Evolutionary conservation across 2,888 invertebrate genomes (phyloP).

Genomic region (Tineola bisselliella): DNA sequence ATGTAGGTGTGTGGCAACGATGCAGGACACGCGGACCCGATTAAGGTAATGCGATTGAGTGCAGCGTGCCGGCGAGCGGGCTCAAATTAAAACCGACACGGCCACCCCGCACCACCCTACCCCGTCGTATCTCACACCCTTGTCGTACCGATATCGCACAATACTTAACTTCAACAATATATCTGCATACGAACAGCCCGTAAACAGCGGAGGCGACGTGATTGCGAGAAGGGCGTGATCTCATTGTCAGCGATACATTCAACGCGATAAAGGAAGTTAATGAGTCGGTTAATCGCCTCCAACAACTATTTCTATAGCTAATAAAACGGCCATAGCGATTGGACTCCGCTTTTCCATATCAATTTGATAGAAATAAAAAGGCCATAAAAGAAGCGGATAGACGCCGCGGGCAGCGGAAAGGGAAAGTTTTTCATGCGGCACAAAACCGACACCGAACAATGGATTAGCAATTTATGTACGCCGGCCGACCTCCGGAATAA

Average conservation of each 20-base stretch:
- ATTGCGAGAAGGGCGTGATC: background rate
- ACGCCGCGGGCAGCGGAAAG: slow-evolving; percentile 21
- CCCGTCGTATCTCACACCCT: background rate
- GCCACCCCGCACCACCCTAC: background rate
- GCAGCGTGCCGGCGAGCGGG: slow-evolving; percentile 4
- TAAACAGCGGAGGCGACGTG: background rate
- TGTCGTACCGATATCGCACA: background rate
- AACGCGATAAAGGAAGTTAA: slow-evolving; percentile 28
- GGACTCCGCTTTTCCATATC: slow-evolving; percentile 18
- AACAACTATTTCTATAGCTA: slow-evolving; percentile 18
- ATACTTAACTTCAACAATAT: background rate
- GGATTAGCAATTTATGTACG: slow-evolving; percentile 18
- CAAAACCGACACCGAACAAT: slow-evolving; percentile 17
- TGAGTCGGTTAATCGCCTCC: slow-evolving; percentile 35
- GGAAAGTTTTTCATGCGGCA: slow-evolving; percentile 16
- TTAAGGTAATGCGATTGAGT: slow-evolving; percentile 16
- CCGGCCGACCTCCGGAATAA: slow-evolving; percentile 20
- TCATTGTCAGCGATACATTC: slow-evolving; percentile 17
- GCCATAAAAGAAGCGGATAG: slow-evolving; percentile 17
- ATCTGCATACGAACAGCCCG: background rate
- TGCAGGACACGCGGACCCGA: slow-evolving; percentile 8
- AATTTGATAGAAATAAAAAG: slow-evolving; percentile 15
- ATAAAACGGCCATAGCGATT: slow-evolving; percentile 14
- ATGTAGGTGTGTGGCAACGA: slow-evolving; percentile 7
- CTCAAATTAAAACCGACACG: slow-evolving; percentile 10